Conservation (phyloP, 2,113 vertebrate genomes). For the Calonectris borealis region DNA sequence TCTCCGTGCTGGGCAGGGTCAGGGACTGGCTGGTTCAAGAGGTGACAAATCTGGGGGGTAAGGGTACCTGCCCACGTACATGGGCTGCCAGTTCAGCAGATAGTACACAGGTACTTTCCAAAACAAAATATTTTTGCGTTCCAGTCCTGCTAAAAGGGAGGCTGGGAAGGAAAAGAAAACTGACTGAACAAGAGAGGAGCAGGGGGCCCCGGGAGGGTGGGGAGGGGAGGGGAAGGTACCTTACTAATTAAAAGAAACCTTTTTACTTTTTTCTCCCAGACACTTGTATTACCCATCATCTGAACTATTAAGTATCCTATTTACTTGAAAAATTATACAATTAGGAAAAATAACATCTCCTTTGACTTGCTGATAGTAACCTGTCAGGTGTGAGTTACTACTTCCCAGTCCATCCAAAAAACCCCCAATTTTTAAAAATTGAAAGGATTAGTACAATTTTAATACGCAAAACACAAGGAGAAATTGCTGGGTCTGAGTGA, state of each 20-base stretch:
- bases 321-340: not conserved
- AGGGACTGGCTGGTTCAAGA: not conserved
- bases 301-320: not conserved
- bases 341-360: not conserved
- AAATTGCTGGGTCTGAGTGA: not conserved
- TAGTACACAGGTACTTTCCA: not conserved
- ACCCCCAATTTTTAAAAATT: not conserved
- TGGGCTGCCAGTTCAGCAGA: not conserved
- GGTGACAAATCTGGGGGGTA: not conserved
- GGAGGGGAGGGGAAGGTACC: no score
- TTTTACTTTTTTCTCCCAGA: not conserved
- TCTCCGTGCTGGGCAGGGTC: not conserved
- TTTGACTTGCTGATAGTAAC: not conserved
- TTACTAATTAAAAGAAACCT: not conserved
- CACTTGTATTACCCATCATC: not conserved
- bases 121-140: not conserved
- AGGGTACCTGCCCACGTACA: accelerated
- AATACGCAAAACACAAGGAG: not conserved
- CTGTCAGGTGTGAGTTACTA: not conserved
- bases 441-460: not conserved
- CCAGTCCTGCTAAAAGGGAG: not conserved
- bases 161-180: not conserved
- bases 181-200: not conserved
- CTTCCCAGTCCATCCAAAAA: not conserved
- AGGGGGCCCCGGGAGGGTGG: no score